Conservation (phyloP, 2,888 invertebrate species). For the Stegana nigrithorax region DNA sequence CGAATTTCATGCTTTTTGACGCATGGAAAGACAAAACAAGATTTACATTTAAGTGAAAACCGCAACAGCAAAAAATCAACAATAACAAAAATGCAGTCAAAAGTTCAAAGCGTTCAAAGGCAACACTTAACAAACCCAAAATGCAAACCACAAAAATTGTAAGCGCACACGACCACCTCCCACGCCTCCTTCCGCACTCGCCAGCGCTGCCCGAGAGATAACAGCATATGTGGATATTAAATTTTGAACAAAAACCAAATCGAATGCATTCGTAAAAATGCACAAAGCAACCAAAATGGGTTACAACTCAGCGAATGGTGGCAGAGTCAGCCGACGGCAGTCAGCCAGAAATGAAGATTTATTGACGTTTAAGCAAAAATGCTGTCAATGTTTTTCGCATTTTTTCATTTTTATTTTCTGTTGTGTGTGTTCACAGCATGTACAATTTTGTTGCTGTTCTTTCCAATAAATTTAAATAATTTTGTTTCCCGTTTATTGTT, state of each 20-base stretch:
- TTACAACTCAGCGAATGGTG: not conserved
- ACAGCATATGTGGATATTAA: too few relatives aligned
- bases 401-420: not conserved
- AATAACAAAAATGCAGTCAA: too few relatives aligned
- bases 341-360: slow-evolving; percentile 10
- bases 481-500: not conserved
- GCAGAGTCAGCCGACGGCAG: not conserved
- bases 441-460: too few relatives aligned
- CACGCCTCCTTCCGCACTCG: not conserved
- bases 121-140: too few relatives aligned
- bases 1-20: too few relatives aligned
- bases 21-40: too few relatives aligned
- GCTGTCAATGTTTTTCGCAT: not conserved
- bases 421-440: too few relatives aligned
- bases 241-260: not conserved
- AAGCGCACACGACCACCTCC: not conserved
- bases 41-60: too few relatives aligned
- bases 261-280: not conserved
- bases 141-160: too few relatives aligned
- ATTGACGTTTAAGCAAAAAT: not conserved
- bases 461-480: slow-evolving; percentile 9
- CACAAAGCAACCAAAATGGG: not conserved
- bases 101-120: too few relatives aligned
- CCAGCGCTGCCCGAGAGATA: too few relatives aligned
- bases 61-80: too few relatives aligned